Evolutionary conservation across 2,888 invertebrate genomes (phyloP), one percentile per base, ranked within the genome.

Genomic region (Steinernema hermaphroditum): DNA sequence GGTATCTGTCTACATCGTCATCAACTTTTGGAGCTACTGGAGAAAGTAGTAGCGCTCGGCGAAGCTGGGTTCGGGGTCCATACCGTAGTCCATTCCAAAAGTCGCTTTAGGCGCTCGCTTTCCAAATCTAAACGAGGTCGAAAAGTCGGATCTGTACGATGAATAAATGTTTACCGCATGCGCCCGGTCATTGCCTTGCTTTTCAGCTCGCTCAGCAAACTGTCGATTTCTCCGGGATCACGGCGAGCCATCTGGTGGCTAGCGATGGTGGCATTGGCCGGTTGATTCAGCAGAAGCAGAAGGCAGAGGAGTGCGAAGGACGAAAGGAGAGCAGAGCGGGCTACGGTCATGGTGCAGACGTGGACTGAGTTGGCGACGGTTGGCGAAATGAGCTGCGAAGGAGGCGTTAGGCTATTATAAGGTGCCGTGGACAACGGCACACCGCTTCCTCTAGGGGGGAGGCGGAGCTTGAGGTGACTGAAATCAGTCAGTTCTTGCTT

Each of bases 111-210:
- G 22, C 9, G 62, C 27, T 9, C 62, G 9, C 32, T 62, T 62
- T 29, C 62, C 62, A 32, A 62, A 62, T 32, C 62, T 62, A 16
- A 62, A 54, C 22, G 2, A 19, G 12, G 19, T 4, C 19, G 2
- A 19, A 4, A 14, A 16, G 46, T 46, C 16, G 19, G 54, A 27
- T 24, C 9, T 27, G 27, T 4, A 24, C 2, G 27, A 4, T 54
- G 43, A 41, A 41, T 54, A 14, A 24, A 2, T 2, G 27, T 27
- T 32, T 29, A 41, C 34, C 72, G 68, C 75, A 75, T 75, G 24
- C 75, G 73, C 19, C 75, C 62, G 27, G 62, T 62, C 62, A 62
- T 75, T 22, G 75, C 75, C 54, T 75, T 75, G 34, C 75, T 71
- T 29, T 74, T 74, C 37, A 75, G 62, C 41, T 75, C 75, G 70